Evolutionary conservation across 2,797 vertebrate genomes (phyloP), one percentile per base, ranked within the genome.

Genomic region (Lophotriccus pileatus): DNA sequence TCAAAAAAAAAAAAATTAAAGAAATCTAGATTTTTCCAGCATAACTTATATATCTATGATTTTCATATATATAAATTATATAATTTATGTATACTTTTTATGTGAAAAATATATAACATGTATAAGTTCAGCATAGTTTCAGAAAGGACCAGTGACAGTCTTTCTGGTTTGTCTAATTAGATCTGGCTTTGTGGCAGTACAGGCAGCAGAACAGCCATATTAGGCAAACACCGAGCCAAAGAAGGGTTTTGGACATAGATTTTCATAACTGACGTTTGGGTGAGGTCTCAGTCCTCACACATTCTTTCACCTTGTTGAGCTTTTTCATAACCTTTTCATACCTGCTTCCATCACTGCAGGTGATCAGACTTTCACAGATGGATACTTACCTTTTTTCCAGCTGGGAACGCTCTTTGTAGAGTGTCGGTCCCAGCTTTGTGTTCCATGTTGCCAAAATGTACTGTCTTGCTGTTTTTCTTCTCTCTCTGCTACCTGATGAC

Each of bases 91-190:
- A 25, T 50, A 50, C 28, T 50, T 28, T 50, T 28, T 24, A 8
- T 49, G 24, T 49, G 47, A 20, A 44, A 43, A 44, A 46, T 23
- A 46, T 46, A 46, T 46, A 22, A 27, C 37, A 17, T 32, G 12
- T 87, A 8, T 17, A 64, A 75, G 19, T 68, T 86, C 24, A 81
- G 39, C 27, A 12, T 50, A 28, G 23, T 74, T 89, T 82, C 55
- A 66, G 10, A 52, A 73, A 72, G 50, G 23, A 24, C 59, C 50
- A 62, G 47, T 56, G n/a, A 34, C 44, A 63, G 49, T 90, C 39
- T 34, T 73, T 80, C 81, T 79, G 69, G 34, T 96, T 91, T 84
- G n/a, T 81, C 87, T 91, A 72, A 60, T 68, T 91, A 75, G 64
- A 62, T 88, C 60, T 86, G 66, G 23, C 53, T 49, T 77, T 78